Conservation (phyloP, 2,113 vertebrate genomes). For the Lagenorhynchus albirostris region DNA sequence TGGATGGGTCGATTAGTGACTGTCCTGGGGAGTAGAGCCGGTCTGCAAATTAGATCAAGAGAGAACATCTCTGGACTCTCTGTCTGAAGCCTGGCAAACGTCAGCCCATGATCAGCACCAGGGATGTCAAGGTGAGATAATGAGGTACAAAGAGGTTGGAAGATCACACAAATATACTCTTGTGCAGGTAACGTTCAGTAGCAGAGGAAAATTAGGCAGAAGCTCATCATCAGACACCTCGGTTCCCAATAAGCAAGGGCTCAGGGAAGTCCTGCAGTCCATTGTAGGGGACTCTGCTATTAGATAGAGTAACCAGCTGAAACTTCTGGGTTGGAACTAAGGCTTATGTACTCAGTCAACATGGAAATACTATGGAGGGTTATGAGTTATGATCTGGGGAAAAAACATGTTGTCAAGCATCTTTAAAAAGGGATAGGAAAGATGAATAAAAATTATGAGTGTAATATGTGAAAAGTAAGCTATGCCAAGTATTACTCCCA, state of each 20-base stretch:
- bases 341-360: not conserved
- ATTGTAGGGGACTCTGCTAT: accelerated
- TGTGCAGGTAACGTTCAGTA: not conserved
- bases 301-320: not conserved
- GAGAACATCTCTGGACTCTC: not conserved
- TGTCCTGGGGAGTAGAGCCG: not conserved
- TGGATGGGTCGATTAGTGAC: not conserved
- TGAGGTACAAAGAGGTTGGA: not conserved
- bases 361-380: not conserved
- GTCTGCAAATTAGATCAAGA: not conserved
- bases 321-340: not conserved
- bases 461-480: not conserved
- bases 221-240: not conserved
- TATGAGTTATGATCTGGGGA: not conserved
- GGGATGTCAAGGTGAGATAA: not conserved
- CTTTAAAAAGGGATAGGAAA: not conserved
- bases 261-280: not conserved
- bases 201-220: not conserved
- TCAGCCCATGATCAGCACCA: not conserved
- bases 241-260: not conserved
- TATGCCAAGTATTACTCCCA: not conserved
- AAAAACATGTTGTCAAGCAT: not conserved
- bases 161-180: not conserved
- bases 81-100: not conserved
- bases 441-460: not conserved